A percentile compares a stretch with the other conserved stretches of the same genome.
Conservation (phyloP, 1,140 invertebrate species). For the Drosophila orena region DNA sequence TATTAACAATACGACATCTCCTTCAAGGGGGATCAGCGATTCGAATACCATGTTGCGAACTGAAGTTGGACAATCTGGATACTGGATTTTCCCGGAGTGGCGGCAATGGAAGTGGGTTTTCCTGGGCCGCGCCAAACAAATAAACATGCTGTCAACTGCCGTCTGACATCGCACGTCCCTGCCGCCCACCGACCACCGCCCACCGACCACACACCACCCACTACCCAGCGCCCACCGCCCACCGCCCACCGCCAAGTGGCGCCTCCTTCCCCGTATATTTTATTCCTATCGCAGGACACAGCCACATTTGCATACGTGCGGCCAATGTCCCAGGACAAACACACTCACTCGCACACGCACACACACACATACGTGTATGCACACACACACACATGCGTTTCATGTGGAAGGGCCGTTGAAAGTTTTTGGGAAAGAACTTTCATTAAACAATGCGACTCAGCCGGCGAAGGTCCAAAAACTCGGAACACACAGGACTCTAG, state of each 20-base stretch:
- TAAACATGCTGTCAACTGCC: constrained; percentile 82
- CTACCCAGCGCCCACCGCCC: not conserved
- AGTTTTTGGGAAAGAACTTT: constrained; percentile 82
- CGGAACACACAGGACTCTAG: constrained; percentile 5
- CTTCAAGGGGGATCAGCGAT: not conserved
- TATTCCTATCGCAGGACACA: constrained; percentile 40
- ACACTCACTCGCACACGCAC: not conserved
- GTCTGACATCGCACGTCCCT: constrained; percentile 71
- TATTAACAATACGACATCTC: not conserved
- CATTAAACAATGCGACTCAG: constrained; percentile 79
- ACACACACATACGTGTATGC: constrained; percentile 35
- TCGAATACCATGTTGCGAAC: constrained; percentile 1
- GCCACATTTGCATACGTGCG: constrained; percentile 76
- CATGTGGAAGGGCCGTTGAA: constrained; percentile 46
- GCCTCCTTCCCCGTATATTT: not conserved
- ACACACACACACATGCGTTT: constrained; percentile 16
- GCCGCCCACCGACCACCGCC: constrained; percentile 12
- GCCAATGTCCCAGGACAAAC: constrained; percentile 72
- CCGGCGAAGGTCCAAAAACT: constrained; percentile 48
- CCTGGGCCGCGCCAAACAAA: constrained; percentile 62
- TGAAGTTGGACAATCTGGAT: constrained; percentile 14
- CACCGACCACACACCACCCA: not conserved
- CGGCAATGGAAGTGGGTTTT: not conserved
- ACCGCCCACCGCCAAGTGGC: constrained; percentile 13
- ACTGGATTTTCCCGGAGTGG: not conserved